Conservation (phyloP, 1,140 invertebrate species). For the Penaeus indicus region DNA sequence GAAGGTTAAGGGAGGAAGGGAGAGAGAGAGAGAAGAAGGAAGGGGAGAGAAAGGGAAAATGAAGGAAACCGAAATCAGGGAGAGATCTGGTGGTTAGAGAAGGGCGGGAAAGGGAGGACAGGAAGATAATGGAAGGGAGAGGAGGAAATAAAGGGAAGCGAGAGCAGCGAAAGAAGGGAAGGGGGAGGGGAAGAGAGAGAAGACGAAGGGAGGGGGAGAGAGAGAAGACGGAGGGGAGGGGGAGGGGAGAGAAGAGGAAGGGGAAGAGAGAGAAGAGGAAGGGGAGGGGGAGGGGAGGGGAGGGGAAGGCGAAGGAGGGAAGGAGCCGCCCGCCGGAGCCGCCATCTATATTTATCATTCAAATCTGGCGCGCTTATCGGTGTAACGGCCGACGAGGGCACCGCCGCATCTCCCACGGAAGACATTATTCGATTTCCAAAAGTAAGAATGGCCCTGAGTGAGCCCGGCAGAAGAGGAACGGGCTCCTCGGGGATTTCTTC, state of each 20-base stretch:
- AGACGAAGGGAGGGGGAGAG: neutral
- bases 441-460: conserved; percentile 57
- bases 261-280: neutral
- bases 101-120: conserved; percentile 23
- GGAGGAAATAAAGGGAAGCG: neutral
- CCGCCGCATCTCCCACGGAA: conserved; percentile 43
- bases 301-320: neutral
- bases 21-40: neutral
- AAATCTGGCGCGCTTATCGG: conserved; percentile 62
- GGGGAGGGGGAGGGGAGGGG: neutral
- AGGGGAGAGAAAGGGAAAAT: conserved; percentile 10
- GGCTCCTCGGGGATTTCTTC: conserved; percentile 61
- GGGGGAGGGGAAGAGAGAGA: neutral
- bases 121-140: neutral
- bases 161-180: conserved; percentile 34
- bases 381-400: conserved; percentile 52
- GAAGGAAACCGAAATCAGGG: neutral
- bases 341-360: conserved; percentile 61
- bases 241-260: conserved; percentile 18
- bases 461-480: conserved; percentile 51
- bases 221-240: neutral
- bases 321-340: no score
- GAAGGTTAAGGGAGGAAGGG: no score
- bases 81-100: neutral
- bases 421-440: conserved; percentile 62